These are phyloP conservation scores for Distichodus sexfasciatus DNA, from an alignment of 2,797 vertebrate genomes.

Conservation along the genomic window DNA sequence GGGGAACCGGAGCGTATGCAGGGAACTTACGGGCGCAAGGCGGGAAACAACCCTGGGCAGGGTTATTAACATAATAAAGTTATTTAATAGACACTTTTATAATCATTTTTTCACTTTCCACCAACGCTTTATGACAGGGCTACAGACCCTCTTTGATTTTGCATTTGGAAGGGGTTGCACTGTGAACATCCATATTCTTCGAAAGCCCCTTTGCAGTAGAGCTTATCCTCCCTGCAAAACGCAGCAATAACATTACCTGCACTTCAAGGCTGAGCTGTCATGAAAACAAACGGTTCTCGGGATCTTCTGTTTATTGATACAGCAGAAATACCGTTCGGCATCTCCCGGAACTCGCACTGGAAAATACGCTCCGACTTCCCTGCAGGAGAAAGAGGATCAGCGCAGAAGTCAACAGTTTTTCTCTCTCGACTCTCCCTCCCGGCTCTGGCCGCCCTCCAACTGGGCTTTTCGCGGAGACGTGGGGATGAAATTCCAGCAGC, in stretches of 20 bases:
- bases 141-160: no score
- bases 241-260: no score
- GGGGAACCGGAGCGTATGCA: no score
- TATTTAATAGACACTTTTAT: no score
- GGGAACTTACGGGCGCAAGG: no score
- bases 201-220: background rate
- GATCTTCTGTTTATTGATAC: background rate
- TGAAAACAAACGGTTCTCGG: background rate
- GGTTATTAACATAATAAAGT: no score
- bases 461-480: constrained; percentile 25
- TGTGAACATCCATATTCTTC: background rate
- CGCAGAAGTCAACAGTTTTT: constrained; percentile 3
- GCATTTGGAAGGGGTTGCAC: background rate
- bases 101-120: no score
- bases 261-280: background rate
- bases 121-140: no score
- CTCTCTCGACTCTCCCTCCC: constrained; percentile 8
- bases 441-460: constrained; percentile 24
- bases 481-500: constrained; percentile 28
- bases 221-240: background rate
- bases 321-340: background rate
- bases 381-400: background rate
- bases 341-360: background rate
- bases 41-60: no score
- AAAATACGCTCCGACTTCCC: background rate